Evolutionary conservation across 2,113 vertebrate genomes (phyloP), one percentile per base, ranked within the genome.

Genomic region (Rhadina sibilatrix): DNA sequence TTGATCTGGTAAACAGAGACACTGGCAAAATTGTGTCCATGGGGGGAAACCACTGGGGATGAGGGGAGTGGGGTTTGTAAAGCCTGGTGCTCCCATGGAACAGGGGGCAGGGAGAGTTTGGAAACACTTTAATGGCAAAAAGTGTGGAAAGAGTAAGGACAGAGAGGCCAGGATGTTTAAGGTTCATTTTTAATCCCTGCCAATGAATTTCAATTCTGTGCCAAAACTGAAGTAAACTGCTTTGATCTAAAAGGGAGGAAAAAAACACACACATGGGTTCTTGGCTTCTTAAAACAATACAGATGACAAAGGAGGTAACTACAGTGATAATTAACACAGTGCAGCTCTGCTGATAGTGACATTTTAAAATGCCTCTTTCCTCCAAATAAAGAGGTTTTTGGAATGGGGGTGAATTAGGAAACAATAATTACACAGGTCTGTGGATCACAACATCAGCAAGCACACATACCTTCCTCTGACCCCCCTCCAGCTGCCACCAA

Each of bases 201-300:
- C 95, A 97, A 93, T 91, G 75, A 66, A 93, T 95, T 96, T 79
- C 82, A 76, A 66, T 81, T 59, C 88, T 5, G 78, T 82, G 91
- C 97, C 95, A 96, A 91, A 95, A 89, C 92, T 83, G 88, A 95
- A 96, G 95, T 94, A 95, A 95, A 95, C 49, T 68, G 92, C 92
- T 96, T 94, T 95, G 95, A 97, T 97, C 60, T 95, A 78, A 94
- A 95, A 96, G 72, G 30, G 61, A 87, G 88, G 63, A 61, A 35
- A 74, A 63, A 90, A 85, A 54, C 89, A 92, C 92, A 91, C 22
- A 69, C 85, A 65, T n/a, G 27, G 86, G 84, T 78, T 92, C 83
- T 87, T 68, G 61, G 88, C 93, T 96, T 60, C 92, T 87, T 87
- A 68, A 83, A 93, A 95, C 84, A 91, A 87, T 35, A 78, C 8